These are phyloP conservation scores for Aurelia aurita DNA, from an alignment of 30 jellyfish, hydroid and myxozoan species.

Conservation along the genomic window DNA sequence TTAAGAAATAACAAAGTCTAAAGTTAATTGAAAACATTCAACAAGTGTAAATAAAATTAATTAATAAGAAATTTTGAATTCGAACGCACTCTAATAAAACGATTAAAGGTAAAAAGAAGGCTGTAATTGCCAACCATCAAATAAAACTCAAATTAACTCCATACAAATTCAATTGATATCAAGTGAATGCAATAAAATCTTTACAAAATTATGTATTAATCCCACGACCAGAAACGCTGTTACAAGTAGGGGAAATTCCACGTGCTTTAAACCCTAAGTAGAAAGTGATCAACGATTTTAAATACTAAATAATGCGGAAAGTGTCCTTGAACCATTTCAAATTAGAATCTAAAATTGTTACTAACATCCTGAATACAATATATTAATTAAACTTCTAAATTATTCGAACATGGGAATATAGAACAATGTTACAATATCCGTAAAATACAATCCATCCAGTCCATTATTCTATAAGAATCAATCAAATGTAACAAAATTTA, in stretches of 20 bases:
- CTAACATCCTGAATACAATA: slow-evolving; percentile 70
- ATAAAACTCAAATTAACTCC: slow-evolving; percentile 73
- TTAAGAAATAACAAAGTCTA: slow-evolving; percentile 31
- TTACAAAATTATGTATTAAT: slow-evolving; percentile 59
- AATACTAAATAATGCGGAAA: slow-evolving; percentile 64
- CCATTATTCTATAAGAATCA: slow-evolving; percentile 60
- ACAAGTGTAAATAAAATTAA: slow-evolving; percentile 62
- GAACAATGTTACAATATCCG: slow-evolving; percentile 44
- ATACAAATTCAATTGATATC: slow-evolving; percentile 78
- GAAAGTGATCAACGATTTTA: slow-evolving; percentile 58
- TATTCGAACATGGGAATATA: slow-evolving; percentile 68
- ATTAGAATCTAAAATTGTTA: slow-evolving; percentile 75
- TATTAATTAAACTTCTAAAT: slow-evolving; percentile 70
- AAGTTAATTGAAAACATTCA: slow-evolving; percentile 56
- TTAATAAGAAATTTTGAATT: slow-evolving; percentile 65
- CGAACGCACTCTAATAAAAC: slow-evolving; percentile 71
- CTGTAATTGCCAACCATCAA: slow-evolving; percentile 24
- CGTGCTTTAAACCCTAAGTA: slow-evolving; percentile 26
- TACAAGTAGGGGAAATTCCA: neutral
- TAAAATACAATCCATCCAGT: slow-evolving; percentile 24
- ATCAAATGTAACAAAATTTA: slow-evolving; percentile 26
- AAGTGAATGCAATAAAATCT: slow-evolving; percentile 57
- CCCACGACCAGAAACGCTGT: slow-evolving; percentile 34
- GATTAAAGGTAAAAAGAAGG: slow-evolving; percentile 50
- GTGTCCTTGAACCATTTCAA: slow-evolving; percentile 59